Conservation (phyloP, 2,888 invertebrate species). For the Netelia melanura region DNA sequence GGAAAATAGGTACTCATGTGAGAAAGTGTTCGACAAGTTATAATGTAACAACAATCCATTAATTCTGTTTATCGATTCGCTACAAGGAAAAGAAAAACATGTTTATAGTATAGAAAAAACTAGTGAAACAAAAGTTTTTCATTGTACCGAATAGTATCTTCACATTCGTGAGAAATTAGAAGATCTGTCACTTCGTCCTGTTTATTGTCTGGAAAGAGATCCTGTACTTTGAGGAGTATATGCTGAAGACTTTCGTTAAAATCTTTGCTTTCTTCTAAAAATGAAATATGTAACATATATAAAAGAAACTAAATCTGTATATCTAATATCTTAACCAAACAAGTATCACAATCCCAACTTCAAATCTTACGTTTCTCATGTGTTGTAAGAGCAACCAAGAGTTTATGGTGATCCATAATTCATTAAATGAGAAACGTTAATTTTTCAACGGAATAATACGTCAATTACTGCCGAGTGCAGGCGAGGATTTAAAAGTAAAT, state of each 20-base stretch:
- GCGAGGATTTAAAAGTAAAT: no score
- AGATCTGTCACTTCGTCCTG: slow-evolving; percentile 80
- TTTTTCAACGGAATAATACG: not conserved
- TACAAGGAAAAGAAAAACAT: no score
- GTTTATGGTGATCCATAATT: slow-evolving; percentile 74
- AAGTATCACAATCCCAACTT: not conserved
- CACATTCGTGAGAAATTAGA: slow-evolving; percentile 79
- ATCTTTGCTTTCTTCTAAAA: slow-evolving; percentile 75
- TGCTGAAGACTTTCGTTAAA: slow-evolving; percentile 76
- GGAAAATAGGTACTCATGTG: slow-evolving; percentile 40
- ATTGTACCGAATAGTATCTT: slow-evolving; percentile 53
- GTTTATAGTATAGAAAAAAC: slow-evolving; percentile 3
- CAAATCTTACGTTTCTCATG: slow-evolving; percentile 67
- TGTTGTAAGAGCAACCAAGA: slow-evolving; percentile 71
- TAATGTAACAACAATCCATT: slow-evolving; percentile 12
- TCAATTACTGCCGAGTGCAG: no score
- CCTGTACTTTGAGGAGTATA: slow-evolving; percentile 75
- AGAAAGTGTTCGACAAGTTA: slow-evolving; percentile 20
- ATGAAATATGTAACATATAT: slow-evolving; percentile 4
- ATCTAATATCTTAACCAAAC: slow-evolving; percentile 11
- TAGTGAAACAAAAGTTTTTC: not conserved
- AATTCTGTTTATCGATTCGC: not conserved
- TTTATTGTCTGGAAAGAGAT: slow-evolving; percentile 85
- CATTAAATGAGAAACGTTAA: not conserved
- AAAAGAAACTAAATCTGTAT: slow-evolving; percentile 6